Evolutionary conservation across 1,140 invertebrate genomes (phyloP).

Genomic region (Leptoteleia sp.): DNA sequence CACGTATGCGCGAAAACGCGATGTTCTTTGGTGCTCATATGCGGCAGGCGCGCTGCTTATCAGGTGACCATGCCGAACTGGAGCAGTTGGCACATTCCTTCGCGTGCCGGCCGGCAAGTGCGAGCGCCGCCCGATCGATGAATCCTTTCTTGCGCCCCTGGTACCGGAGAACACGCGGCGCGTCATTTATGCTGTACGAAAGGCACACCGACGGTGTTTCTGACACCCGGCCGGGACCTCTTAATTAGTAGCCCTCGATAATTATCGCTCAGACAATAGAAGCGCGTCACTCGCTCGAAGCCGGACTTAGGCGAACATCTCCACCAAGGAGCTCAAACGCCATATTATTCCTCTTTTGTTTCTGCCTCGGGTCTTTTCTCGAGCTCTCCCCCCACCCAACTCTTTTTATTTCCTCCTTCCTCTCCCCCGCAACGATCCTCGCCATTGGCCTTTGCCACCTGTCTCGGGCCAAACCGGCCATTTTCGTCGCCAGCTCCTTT

Average conservation of each 20-base stretch:
- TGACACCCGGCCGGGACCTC: slow-evolving; percentile 36
- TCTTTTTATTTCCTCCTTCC: slow-evolving; percentile 39
- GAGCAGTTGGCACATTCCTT: slow-evolving; percentile 49
- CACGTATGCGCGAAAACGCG: slow-evolving; percentile 58
- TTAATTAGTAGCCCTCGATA: slow-evolving; percentile 75
- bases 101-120: slow-evolving; percentile 7
- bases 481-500: slow-evolving; percentile 13
- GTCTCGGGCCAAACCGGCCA: slow-evolving; percentile 1
- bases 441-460: slow-evolving; percentile 24
- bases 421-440: slow-evolving; percentile 15
- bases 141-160: slow-evolving; percentile 64
- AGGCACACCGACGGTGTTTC: slow-evolving; percentile 48
- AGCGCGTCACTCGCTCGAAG: slow-evolving; percentile 73
- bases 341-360: slow-evolving; percentile 67
- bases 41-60: slow-evolving; percentile 75
- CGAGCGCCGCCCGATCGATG: not conserved
- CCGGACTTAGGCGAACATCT: slow-evolving; percentile 71
- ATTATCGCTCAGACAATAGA: slow-evolving; percentile 78
- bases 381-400: slow-evolving; percentile 32
- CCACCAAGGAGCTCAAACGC: slow-evolving; percentile 68
- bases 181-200: slow-evolving; percentile 72
- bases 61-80: slow-evolving; percentile 67
- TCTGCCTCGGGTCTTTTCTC: slow-evolving; percentile 62
- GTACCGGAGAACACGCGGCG: slow-evolving; percentile 68
- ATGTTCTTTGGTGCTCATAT: slow-evolving; percentile 75